Evolutionary conservation across 2,113 vertebrate species (phyloP).

Genomic region (Mesembrinibis cayennensis): DNA sequence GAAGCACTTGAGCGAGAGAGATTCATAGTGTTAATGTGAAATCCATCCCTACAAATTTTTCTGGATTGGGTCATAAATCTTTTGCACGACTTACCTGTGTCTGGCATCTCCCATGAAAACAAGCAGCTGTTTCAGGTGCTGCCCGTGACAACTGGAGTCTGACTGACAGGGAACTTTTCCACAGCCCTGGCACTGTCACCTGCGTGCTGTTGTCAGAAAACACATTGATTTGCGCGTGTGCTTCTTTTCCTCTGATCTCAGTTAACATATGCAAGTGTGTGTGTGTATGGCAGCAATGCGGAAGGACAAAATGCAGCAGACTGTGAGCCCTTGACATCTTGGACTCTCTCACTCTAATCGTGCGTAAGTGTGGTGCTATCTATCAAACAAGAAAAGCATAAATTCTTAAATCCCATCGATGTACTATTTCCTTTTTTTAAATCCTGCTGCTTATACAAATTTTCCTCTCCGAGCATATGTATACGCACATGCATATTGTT

Average conservation of each 20-base stretch:
- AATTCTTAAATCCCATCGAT: not conserved
- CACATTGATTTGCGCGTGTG: not conserved
- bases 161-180: not conserved
- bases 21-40: not conserved
- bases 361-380: not conserved
- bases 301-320: not conserved
- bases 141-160: not conserved
- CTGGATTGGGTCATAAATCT: not conserved
- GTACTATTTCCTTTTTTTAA: not conserved
- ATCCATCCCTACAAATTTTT: not conserved
- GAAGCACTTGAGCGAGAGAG: not conserved
- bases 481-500: not conserved
- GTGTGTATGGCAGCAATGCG: fast-evolving
- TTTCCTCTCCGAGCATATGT: not conserved
- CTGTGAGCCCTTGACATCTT: not conserved
- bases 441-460: not conserved
- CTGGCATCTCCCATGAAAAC: not conserved
- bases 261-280: not conserved
- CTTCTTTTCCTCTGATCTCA: not conserved
- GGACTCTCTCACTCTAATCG: not conserved
- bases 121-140: not conserved
- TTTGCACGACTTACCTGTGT: not conserved
- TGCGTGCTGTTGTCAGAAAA: not conserved
- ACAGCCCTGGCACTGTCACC: not conserved
- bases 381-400: not conserved